Percentiles rank a stretch among this genome's conserved stretches.
Conservation (phyloP, 2,888 invertebrate species). For the Gnatocerus cornutus region DNA sequence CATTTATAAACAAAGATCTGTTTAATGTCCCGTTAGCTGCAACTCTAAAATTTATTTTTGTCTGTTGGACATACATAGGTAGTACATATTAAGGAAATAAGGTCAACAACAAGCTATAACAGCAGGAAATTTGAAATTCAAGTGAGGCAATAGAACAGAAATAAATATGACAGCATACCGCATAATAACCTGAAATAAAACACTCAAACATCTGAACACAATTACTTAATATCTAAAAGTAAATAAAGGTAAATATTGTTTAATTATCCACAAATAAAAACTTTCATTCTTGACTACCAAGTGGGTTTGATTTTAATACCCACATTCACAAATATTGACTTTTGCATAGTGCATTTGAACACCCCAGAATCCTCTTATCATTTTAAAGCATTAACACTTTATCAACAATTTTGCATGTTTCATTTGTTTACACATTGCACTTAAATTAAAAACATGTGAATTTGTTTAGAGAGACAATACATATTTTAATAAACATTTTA, state of each 20-base stretch:
- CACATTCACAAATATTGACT: no score
- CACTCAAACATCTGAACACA: background rate
- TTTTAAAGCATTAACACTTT: no score
- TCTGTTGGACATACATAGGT: background rate
- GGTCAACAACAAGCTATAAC: slow-evolving; percentile 32
- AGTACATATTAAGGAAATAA: slow-evolving; percentile 30
- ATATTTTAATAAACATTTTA: background rate
- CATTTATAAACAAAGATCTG: slow-evolving; percentile 9
- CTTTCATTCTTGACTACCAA: no score
- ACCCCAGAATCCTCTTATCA: no score
- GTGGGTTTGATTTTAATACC: no score
- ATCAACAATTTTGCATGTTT: no score
- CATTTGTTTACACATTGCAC: no score
- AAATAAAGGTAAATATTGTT: slow-evolving; percentile 1
- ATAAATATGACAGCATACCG: slow-evolving; percentile 57
- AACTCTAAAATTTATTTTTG: slow-evolving; percentile 2
- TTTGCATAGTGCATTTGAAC: no score
- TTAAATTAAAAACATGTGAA: no score
- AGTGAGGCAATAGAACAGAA: slow-evolving; percentile 59
- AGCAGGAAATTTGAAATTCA: slow-evolving; percentile 29
- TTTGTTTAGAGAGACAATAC: no score
- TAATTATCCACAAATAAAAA: background rate
- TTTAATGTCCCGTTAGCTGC: background rate
- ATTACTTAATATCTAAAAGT: background rate
- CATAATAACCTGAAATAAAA: slow-evolving; percentile 16